phyloP scores from a whole-genome alignment of 2,888 invertebrate genomes.

The Mystacides longicornis region DNA sequence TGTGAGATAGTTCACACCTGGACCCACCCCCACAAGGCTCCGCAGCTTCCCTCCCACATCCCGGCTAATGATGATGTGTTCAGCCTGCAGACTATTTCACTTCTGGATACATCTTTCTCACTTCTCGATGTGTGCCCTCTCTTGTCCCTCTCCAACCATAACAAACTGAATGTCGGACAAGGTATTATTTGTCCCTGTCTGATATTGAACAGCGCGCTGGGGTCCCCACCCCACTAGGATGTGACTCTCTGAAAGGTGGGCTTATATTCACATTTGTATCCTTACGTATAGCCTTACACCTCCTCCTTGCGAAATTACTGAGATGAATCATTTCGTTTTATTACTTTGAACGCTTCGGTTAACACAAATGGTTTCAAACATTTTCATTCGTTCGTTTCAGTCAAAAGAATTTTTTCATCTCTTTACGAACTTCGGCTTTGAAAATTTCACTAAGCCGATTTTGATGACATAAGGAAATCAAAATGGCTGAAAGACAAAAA shows the following conservation, averaged over 20 bases:
- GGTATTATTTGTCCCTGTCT: background rate
- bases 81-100: slow-evolving; percentile 69
- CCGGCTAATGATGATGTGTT: slow-evolving; percentile 75
- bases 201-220: slow-evolving; percentile 1
- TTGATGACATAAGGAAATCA: no score
- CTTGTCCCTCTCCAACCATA: slow-evolving; percentile 32
- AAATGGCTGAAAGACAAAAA: no score
- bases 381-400: no score
- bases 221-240: slow-evolving; percentile 16
- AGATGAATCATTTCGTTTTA: slow-evolving; percentile 27
- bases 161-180: background rate
- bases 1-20: slow-evolving; percentile 54
- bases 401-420: no score
- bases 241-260: slow-evolving; percentile 18
- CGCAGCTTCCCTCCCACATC: slow-evolving; percentile 39
- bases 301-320: slow-evolving; percentile 9
- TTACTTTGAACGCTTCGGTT: slow-evolving; percentile 12
- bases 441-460: no score
- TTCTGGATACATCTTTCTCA: slow-evolving; percentile 59
- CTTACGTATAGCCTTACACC: no score
- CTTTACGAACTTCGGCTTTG: no score
- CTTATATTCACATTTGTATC: slow-evolving; percentile 19
- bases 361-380: background rate
- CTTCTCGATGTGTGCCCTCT: slow-evolving; percentile 43
- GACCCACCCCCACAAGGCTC: slow-evolving; percentile 32